Evolutionary conservation across 2,113 vertebrate genomes (phyloP).

Genomic region (Turnix velox): DNA sequence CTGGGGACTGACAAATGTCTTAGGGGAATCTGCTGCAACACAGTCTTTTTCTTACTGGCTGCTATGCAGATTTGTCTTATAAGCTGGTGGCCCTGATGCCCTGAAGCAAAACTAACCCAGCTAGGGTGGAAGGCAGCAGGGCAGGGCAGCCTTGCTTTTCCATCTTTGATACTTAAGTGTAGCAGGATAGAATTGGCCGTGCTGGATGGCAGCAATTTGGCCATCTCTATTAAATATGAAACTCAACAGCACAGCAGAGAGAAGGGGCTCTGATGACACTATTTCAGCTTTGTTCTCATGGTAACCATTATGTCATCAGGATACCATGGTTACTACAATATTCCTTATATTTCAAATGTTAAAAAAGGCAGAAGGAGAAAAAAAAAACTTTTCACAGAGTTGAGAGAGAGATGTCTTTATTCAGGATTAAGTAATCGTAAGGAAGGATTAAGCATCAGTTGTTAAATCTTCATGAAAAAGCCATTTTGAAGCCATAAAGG

Average conservation of each 20-base stretch:
- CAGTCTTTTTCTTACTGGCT: neutral
- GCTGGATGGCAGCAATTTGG: slow-evolving; percentile 16
- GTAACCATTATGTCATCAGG: slow-evolving; percentile 69
- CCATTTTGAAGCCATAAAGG: neutral
- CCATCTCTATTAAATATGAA: slow-evolving; percentile 39
- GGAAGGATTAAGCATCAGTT: neutral
- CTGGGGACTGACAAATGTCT: neutral
- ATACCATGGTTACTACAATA: slow-evolving; percentile 69
- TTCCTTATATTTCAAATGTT: slow-evolving; percentile 62
- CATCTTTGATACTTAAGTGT: neutral
- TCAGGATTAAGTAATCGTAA: neutral
- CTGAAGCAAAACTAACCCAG: neutral
- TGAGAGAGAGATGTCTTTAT: neutral
- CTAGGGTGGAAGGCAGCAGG: neutral
- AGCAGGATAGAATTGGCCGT: neutral
- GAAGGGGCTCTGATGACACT: slow-evolving; percentile 58
- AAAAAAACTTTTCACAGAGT: slow-evolving; percentile 28
- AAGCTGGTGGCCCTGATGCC: neutral
- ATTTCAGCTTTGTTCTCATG: slow-evolving; percentile 70
- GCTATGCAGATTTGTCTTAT: neutral
- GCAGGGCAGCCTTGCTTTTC: neutral
- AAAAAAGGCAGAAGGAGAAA: slow-evolving; percentile 20
- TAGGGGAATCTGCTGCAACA: neutral
- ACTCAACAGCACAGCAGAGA: neutral
- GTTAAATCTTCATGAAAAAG: slow-evolving; percentile 5